Conservation (phyloP, 92 coral and sea anemone species). For the Epizoanthus stellaris region DNA sequence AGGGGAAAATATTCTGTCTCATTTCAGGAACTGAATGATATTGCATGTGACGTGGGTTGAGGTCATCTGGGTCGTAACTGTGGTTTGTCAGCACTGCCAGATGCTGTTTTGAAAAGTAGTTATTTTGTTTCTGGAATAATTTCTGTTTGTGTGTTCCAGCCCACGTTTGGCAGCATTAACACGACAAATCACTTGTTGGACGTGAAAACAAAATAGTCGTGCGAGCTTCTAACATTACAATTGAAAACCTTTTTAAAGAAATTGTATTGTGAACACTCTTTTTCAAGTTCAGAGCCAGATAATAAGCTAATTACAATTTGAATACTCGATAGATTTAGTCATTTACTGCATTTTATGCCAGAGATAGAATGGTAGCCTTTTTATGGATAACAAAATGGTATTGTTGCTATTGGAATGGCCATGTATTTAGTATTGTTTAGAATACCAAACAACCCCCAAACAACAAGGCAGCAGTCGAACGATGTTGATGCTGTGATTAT, state of each 20-base stretch:
- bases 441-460: neutral
- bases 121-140: neutral
- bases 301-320: slow-evolving; percentile 15
- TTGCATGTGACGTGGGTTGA: slow-evolving; percentile 11
- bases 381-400: neutral
- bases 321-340: neutral
- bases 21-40: slow-evolving; percentile 12
- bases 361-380: neutral
- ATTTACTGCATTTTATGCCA: slow-evolving; percentile 1
- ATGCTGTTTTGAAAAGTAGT: neutral
- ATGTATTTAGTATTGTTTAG: neutral
- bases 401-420: neutral
- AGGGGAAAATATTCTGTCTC: slow-evolving; percentile 22
- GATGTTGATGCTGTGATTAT: neutral
- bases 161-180: neutral
- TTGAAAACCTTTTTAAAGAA: neutral
- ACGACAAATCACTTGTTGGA: neutral
- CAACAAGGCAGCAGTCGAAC: neutral
- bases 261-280: neutral
- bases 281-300: neutral
- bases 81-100: neutral
- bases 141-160: neutral
- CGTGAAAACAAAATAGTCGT: neutral
- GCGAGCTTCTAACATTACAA: neutral
- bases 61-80: slow-evolving; percentile 20